phyloP scores from a whole-genome alignment of 2,797 vertebrate species.

The Simalia tracyae region DNA sequence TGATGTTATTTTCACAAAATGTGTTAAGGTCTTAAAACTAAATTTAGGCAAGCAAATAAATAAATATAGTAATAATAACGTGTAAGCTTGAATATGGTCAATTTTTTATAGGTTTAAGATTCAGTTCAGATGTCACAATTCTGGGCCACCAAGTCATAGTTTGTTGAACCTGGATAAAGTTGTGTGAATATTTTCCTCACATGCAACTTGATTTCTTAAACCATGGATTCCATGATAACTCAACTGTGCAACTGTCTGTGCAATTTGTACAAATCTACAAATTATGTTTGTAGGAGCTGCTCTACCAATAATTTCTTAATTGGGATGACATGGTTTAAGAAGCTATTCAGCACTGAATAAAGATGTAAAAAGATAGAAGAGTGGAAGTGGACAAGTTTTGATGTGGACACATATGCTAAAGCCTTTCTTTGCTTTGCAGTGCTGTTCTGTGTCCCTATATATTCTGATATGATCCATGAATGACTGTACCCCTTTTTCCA shows the following conservation, averaged over 20 bases:
- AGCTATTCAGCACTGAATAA: not conserved
- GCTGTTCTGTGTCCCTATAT: not conserved
- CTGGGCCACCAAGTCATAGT: not conserved
- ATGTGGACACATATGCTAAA: not conserved
- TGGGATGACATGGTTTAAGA: not conserved
- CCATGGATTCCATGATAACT: not conserved
- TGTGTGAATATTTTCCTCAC: not conserved
- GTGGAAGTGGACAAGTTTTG: not conserved
- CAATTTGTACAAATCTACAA: not conserved
- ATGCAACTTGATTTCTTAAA: not conserved
- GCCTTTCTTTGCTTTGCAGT: not conserved
- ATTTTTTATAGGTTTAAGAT: not conserved
- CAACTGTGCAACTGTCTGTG: not conserved
- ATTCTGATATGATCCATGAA: not conserved
- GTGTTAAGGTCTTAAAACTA: conserved; percentile 24
- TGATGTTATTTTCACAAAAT: conserved; percentile 34
- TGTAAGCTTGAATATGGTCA: conserved; percentile 8
- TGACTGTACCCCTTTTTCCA: not conserved
- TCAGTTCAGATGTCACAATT: not conserved
- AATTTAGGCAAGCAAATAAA: not conserved
- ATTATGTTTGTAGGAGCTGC: not conserved
- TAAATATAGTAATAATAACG: not conserved
- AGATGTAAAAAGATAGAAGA: not conserved
- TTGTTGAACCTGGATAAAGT: not conserved
- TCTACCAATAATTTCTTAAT: not conserved